Base-by-base conservation (phyloP, 2,113 vertebrate genomes). In the Archocentrus centrarchus region DNA sequence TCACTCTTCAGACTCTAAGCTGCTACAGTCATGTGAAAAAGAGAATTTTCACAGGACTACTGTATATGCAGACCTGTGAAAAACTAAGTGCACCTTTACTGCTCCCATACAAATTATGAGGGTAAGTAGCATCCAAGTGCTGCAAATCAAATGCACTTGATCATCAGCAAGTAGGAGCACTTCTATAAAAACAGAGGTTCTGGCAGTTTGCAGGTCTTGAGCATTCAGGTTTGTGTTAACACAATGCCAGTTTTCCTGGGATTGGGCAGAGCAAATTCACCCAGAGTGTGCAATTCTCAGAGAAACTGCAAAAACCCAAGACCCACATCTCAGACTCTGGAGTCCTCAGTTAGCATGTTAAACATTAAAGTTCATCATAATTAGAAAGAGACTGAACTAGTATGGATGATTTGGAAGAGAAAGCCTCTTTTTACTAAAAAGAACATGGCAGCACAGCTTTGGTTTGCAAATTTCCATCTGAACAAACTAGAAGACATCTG, bases 381-480 rank as follows among this genome's bases (percentile, higher is more conserved):
- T 35, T 35, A 35, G 32, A 35, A 35, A 35, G 4, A 35, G 32
- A 35, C 32, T 35, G 32, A 35, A 32, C 30, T 32, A 35, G 6
- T 35, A 35, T 35, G 62, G 32, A 3, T 1, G 32, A 62, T 32
- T 62, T 17, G 17, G 37, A 62, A 2, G 7, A 41, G 20, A 41
- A 64, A 64, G 41, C 20, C 1, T 41, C 20, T 64, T 11, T 7
- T 64, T 35, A 22, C 62, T 0, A 0, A 64, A 41, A 41, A 41
- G 11, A 64, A 64, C 62, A 30, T 30, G 6, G 32, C 32, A 35
- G 32, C 32, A 35, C 32, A 35, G 32, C 32, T 35, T 35, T 6
- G 32, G 32, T 35, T 35, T 35, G 32, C 32, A 6, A 6, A 35
- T 35, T 35, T 6, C 30, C 30, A 30, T 30, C 30, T 30, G 30